Evolutionary conservation across 2,797 vertebrate genomes (phyloP).

Genomic region (Myotis findleyi): DNA sequence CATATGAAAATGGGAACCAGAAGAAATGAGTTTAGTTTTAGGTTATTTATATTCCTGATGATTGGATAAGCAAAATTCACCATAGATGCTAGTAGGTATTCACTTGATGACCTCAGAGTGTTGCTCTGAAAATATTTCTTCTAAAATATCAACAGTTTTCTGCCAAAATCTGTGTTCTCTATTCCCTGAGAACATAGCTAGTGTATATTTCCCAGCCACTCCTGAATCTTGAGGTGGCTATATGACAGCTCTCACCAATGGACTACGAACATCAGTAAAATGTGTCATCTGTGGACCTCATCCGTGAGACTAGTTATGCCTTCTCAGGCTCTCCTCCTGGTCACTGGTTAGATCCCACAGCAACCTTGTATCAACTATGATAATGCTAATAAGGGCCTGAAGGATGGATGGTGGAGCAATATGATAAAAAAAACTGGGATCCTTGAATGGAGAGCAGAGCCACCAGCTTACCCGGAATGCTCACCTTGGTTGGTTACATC

Average conservation of each 20-base stretch:
- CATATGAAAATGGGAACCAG: not conserved
- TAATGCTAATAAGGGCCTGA: not conserved
- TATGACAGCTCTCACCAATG: not conserved
- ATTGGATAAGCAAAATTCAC: not conserved
- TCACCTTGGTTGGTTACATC: not conserved
- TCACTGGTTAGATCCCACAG: not conserved
- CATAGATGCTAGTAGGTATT: not conserved
- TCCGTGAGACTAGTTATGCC: not conserved
- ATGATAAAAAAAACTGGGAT: not conserved
- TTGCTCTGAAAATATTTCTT: slow-evolving; percentile 50
- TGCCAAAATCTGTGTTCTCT: not conserved
- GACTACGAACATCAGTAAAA: not conserved
- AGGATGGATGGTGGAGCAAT: not conserved
- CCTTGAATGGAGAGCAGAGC: not conserved
- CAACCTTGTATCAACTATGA: not conserved
- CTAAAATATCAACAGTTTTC: not conserved
- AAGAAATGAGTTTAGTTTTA: not conserved
- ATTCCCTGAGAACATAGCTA: not conserved
- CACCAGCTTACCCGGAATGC: not conserved
- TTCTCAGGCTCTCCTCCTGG: not conserved
- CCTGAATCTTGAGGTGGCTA: not conserved
- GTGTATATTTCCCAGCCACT: not conserved
- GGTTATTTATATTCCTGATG: not conserved
- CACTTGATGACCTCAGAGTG: not conserved
- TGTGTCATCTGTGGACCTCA: not conserved